These are phyloP conservation scores for Noctua janthe DNA, from an alignment of 2,888 invertebrate genomes.

Conservation along the genomic window DNA sequence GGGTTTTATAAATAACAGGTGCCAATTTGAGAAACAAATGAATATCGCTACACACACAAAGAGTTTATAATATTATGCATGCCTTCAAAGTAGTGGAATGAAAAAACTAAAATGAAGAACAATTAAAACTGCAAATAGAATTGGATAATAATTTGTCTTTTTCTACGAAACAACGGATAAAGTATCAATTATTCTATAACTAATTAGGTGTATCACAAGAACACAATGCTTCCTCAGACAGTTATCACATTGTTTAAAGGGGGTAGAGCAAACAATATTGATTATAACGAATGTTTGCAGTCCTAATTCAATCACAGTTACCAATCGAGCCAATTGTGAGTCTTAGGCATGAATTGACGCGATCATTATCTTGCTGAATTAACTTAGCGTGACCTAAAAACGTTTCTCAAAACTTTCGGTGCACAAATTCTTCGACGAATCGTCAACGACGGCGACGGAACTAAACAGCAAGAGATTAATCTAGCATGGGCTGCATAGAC, in stretches of 20 bases:
- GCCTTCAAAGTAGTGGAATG: not conserved
- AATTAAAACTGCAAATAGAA: not conserved
- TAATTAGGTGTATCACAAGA: conserved; percentile 12
- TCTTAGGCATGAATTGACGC: conserved; percentile 52
- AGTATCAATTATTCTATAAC: conserved; percentile 21
- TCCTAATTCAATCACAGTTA: conserved; percentile 76
- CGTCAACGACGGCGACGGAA: not conserved
- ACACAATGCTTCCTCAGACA: conserved; percentile 33
- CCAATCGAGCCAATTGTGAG: conserved; percentile 77
- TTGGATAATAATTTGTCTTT: not conserved
- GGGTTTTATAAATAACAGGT: conserved; percentile 14
- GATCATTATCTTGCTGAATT: conserved; percentile 55
- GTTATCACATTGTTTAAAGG: conserved; percentile 64
- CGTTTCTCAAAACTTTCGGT: conserved; percentile 40
- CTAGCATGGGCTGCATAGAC: conserved; percentile 5
- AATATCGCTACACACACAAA: not conserved
- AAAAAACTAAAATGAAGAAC: not conserved
- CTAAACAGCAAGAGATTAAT: conserved; percentile 12
- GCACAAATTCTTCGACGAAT: conserved; percentile 7
- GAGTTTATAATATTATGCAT: too few relatives aligned
- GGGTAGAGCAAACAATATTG: conserved; percentile 66
- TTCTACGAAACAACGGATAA: not conserved
- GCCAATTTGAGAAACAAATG: conserved; percentile 27
- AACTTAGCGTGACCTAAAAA: conserved; percentile 48
- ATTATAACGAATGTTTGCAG: conserved; percentile 73